Evolutionary conservation across 1,140 invertebrate species (phyloP), one percentile per base, ranked within the genome.

Genomic region (Glossosoma conforme): DNA sequence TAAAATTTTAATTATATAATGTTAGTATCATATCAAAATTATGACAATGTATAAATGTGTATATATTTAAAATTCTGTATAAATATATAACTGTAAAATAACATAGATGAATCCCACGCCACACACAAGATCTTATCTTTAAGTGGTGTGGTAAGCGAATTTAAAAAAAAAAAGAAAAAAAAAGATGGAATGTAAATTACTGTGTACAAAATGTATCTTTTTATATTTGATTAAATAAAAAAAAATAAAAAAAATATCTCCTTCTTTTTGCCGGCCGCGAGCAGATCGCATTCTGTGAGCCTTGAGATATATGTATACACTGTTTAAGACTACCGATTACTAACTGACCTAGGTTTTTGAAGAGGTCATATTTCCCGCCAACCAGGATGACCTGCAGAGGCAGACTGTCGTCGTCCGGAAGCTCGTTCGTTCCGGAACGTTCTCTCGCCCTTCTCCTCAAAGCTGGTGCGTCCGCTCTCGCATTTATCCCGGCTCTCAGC

Each of bases 321-420:
- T 28, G 25, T n/a, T 8, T 8, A n/a, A 8, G 25, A 6, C n/a
- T 28, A 6, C 25, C 25, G n/a, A 28, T n/a, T 28, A 28, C 25
- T 28, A 28, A 28, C 25, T 28, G 25, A 58, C 56, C 56, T 2
- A 58, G 41, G 9, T 52, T 44, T 30, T 42, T 48, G 13, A 51
- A 58, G 8, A 52, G 5, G 33, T 58, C 56, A 38, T 52, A 58
- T 40, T 58, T 58, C 35, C 56, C 56, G 10, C 52, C 56, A 1
- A 58, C 38, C 2, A 58, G 37, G 10, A 42, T 45, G 9, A 54
- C 2, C 1, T 51, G 56, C n/a, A 54, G 11, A 2, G 51, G 33
- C 28, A 53, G 44, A 13, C 21, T 1, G 8, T 45, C 30, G 3
- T 37, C 37, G 10, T 15, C 18, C 6, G n/a, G 10, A 46, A 9